Evolutionary conservation across 2,888 invertebrate species (phyloP).

Genomic region (Latrodectus elegans): DNA sequence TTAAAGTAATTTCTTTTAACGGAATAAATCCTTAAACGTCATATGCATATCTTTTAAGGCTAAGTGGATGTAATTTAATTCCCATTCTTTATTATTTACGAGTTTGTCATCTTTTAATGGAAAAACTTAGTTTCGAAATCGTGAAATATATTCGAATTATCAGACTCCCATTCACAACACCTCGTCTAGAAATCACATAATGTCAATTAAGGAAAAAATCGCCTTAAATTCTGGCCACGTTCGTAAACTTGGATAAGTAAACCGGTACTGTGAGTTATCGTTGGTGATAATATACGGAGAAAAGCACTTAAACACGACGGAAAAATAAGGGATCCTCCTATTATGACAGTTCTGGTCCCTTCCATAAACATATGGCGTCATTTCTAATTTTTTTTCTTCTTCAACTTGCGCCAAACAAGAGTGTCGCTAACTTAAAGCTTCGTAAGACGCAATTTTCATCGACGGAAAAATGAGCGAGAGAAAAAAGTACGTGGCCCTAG

Average conservation of each 20-base stretch:
- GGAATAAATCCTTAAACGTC: no score
- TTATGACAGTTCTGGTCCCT: background rate
- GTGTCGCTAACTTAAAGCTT: background rate
- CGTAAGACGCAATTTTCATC: no score
- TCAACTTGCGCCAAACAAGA: background rate
- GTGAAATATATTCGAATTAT: no score
- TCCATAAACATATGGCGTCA: background rate
- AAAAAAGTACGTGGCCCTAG: no score
- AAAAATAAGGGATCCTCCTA: background rate
- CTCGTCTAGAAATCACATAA: background rate
- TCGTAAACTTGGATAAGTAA: background rate
- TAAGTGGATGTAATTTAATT: no score
- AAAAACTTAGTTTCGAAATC: no score
- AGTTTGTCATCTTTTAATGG: no score
- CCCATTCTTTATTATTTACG: no score
- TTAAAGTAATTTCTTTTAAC: no score
- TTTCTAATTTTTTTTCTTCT: background rate
- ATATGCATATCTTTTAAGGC: no score
- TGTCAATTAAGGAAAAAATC: background rate
- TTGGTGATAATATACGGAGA: background rate
- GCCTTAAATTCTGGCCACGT: background rate
- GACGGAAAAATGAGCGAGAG: no score
- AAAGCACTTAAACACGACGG: background rate
- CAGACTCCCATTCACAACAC: background rate
- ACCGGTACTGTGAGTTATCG: background rate